These are phyloP conservation scores for Eurytoma adleriae DNA, from an alignment of 2,888 invertebrate species.

Conservation along the genomic window DNA sequence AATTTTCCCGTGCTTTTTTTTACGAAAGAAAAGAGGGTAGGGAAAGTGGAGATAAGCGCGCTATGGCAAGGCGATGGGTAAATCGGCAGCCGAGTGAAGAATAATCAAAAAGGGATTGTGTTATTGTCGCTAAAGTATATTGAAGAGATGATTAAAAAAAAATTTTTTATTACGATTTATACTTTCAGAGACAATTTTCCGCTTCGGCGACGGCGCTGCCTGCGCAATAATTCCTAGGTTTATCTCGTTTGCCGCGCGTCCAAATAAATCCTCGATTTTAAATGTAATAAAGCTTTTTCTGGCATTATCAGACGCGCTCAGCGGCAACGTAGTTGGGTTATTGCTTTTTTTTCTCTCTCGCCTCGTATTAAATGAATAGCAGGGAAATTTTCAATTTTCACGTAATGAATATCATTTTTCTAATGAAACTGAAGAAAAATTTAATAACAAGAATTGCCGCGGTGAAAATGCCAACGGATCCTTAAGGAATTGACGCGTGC, in stretches of 20 bases:
- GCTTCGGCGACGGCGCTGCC: conserved; percentile 2
- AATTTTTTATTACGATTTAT: conserved; percentile 35
- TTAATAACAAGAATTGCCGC: too few species aligned
- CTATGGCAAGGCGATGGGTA: conserved; percentile 31
- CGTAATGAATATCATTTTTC: too few species aligned
- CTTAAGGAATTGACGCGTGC: not conserved
- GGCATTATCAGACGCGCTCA: not conserved
- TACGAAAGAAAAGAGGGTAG: not conserved
- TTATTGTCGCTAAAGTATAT: not conserved
- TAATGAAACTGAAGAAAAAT: too few species aligned
- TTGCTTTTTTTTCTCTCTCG: not conserved
- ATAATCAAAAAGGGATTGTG: conserved; percentile 38
- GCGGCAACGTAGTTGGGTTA: not conserved
- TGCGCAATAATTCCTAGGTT: conserved; percentile 27
- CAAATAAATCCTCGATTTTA: conserved; percentile 23
- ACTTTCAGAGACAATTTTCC: conserved; percentile 34
- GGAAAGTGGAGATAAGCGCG: not conserved
- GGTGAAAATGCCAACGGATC: too few species aligned
- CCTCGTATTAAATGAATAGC: not conserved
- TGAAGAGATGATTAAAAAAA: conserved; percentile 7
- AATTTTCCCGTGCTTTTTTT: too few species aligned
- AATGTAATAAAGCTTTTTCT: conserved; percentile 32
- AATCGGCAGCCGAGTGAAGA: conserved; percentile 42
- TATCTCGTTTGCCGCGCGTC: conserved; percentile 8
- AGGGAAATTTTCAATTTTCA: not conserved